A percentile compares a stretch with the other conserved stretches of the same genome.
These are phyloP conservation scores for Nannobrachium achirus DNA, from an alignment of 2,113 vertebrate genomes.

Conservation along the genomic window DNA sequence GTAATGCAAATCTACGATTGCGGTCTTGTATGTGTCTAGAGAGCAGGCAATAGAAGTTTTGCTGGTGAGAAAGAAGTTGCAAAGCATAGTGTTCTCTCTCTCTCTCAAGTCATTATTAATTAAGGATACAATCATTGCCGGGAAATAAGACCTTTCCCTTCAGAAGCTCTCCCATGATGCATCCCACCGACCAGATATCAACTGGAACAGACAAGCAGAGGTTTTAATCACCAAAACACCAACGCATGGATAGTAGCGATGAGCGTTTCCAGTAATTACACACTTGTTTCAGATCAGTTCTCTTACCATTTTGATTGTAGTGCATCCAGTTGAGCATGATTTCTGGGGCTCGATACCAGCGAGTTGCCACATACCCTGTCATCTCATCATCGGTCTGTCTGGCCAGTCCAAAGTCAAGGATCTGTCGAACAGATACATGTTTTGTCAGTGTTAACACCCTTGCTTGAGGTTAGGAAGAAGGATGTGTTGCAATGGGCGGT, in stretches of 20 bases:
- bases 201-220: constrained; percentile 78
- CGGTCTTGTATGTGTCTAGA: constrained; percentile 8
- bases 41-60: constrained; percentile 15
- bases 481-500: no score
- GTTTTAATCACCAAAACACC: constrained; percentile 4
- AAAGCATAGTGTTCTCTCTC: constrained; percentile 3
- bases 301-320: constrained; percentile 94
- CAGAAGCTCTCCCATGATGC: constrained; percentile 97
- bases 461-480: no score
- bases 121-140: constrained; percentile 98
- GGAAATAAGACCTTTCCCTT: constrained; percentile 97
- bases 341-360: constrained; percentile 97
- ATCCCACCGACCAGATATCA: constrained; percentile 98
- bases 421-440: constrained; percentile 73
- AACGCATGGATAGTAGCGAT: background rate
- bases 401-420: constrained; percentile 96
- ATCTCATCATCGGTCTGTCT: constrained; percentile 97
- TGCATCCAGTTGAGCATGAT: constrained; percentile 99
- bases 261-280: no score
- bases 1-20: constrained; percentile 59
- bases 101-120: constrained; percentile 4
- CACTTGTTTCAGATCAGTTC: background rate
- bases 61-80: background rate
- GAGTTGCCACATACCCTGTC: constrained; percentile 97
- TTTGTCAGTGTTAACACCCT: no score